A percentile compares a stretch with the other conserved stretches of the same genome.
Conservation (phyloP, 2,888 invertebrate species). For the Yponomeuta evonymella region DNA sequence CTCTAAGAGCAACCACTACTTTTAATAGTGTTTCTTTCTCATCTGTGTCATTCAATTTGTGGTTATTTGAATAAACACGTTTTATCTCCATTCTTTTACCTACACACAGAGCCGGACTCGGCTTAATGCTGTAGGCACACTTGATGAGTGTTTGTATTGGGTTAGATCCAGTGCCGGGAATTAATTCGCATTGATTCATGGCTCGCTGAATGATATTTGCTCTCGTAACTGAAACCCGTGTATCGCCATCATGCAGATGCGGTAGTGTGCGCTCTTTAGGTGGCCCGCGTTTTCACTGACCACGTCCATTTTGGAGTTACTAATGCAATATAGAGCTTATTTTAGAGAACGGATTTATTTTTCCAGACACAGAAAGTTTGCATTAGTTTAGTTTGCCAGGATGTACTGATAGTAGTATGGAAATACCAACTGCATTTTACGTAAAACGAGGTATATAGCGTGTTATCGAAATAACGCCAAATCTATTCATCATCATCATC, state of each 20-base stretch:
- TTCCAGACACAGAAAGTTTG: no score
- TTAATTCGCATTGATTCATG: constrained; percentile 13
- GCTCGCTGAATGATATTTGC: constrained; percentile 5
- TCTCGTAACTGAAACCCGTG: background rate
- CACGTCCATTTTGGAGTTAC: no score
- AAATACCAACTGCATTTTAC: background rate
- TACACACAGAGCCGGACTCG: no score
- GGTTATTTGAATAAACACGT: no score
- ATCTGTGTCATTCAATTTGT: no score
- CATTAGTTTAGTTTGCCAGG: no score
- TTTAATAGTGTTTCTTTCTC: no score
- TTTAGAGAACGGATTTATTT: no score
- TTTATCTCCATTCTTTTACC: no score
- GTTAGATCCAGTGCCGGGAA: constrained; percentile 9
- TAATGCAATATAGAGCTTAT: no score
- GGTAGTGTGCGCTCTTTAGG: background rate
- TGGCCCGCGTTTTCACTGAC: background rate
- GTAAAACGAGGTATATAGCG: background rate
- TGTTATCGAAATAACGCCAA: background rate
- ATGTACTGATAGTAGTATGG: no score
- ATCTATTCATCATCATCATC: background rate
- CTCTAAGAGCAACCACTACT: no score
- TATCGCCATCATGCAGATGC: constrained; percentile 1
- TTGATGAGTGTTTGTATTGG: constrained; percentile 11
- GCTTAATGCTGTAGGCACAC: background rate